A percentile compares a stretch with the other conserved stretches of the same genome.
phyloP scores from a whole-genome alignment of 2,797 vertebrate genomes.

The Cossypha caffra region DNA sequence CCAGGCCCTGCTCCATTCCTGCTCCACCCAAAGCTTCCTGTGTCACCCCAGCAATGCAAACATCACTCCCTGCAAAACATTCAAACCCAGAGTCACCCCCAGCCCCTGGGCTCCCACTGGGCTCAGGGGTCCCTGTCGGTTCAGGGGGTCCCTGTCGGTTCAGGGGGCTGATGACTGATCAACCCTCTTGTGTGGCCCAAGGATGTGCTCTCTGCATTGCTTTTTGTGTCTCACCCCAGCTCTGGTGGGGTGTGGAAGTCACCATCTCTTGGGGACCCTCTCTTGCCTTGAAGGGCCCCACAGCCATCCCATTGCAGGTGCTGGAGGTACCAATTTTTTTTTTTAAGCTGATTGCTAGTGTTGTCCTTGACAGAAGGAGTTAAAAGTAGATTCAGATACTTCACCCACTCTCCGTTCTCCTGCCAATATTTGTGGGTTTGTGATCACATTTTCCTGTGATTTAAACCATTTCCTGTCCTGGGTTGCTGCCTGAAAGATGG shows the following conservation, averaged over 20 bases:
- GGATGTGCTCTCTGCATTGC: fast-evolving
- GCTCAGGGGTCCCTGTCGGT: neutral
- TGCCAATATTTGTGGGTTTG: slow-evolving; percentile 13
- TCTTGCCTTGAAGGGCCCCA: neutral
- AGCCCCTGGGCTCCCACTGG: fast-evolving
- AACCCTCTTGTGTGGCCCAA: neutral
- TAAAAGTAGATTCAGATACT: neutral
- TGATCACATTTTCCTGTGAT: slow-evolving; percentile 43
- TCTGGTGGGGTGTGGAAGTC: neutral
- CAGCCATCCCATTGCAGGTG: fast-evolving
- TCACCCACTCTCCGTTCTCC: neutral
- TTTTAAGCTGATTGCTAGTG: fast-evolving
- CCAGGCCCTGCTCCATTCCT: neutral
- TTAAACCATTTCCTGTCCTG: slow-evolving; percentile 30
- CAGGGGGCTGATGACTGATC: neutral
- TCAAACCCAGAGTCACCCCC: neutral
- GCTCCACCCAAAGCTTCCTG: slow-evolving; percentile 29
- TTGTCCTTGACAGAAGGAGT: neutral
- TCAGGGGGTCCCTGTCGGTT: neutral
- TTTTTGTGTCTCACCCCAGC: neutral
- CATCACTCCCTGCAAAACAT: neutral
- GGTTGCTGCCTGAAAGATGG: neutral
- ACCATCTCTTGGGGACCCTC: fast-evolving
- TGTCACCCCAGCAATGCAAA: neutral
- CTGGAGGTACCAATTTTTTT: neutral